A percentile compares a stretch with the other conserved stretches of the same genome.
phyloP scores from a whole-genome alignment of 1,140 invertebrate genomes.

The Bombus sibiricus region DNA sequence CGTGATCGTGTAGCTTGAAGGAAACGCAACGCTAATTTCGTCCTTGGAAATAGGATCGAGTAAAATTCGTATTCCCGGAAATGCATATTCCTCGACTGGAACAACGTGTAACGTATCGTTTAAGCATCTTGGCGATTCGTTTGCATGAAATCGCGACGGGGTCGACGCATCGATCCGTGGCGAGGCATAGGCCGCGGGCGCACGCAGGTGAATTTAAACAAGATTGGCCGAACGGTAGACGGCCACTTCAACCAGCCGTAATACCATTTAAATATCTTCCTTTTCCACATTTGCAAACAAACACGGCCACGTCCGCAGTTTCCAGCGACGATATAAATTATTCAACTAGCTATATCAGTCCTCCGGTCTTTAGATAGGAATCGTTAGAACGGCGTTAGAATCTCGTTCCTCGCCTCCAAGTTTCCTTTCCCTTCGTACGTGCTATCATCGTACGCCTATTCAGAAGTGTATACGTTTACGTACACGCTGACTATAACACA shows the following conservation, averaged over 20 bases:
- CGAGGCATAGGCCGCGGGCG: not conserved
- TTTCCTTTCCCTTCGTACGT: slow-evolving; percentile 54
- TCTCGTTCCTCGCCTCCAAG: slow-evolving; percentile 43
- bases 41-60: too few species aligned
- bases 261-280: slow-evolving; percentile 49
- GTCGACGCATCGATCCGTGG: slow-evolving; percentile 26
- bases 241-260: not conserved
- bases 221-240: slow-evolving; percentile 18
- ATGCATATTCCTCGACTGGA: not conserved
- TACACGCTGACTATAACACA: not conserved
- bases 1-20: too few species aligned
- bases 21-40: too few species aligned
- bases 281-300: slow-evolving; percentile 52
- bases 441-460: not conserved
- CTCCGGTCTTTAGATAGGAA: slow-evolving; percentile 50
- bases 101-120: not conserved
- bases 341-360: slow-evolving; percentile 37
- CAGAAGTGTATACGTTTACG: not conserved
- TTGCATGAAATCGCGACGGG: not conserved
- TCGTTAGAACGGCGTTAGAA: slow-evolving; percentile 43
- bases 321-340: slow-evolving; percentile 35
- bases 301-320: slow-evolving; percentile 46
- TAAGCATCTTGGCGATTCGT: not conserved
- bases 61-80: too few species aligned
- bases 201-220: slow-evolving; percentile 42